phyloP scores from a whole-genome alignment of 2,888 invertebrate species.

The Taphrorychus bicolor region DNA sequence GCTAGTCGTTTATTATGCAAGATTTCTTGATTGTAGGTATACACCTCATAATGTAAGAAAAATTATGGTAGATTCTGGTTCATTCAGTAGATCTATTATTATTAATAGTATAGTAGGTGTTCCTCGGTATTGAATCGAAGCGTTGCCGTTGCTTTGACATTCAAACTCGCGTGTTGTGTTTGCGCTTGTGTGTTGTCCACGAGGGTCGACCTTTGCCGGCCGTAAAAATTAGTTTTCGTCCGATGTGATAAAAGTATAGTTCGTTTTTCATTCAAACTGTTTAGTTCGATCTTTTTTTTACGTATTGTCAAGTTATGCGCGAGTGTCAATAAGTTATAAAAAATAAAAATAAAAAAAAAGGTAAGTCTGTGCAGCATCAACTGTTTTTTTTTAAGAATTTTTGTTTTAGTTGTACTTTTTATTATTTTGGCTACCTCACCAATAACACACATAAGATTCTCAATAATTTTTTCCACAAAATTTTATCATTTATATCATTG shows the following conservation, averaged over 20 bases:
- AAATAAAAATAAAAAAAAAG: too few relatives aligned
- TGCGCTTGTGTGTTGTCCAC: conserved; percentile 13
- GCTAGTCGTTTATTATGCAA: too few relatives aligned
- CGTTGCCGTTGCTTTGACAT: conserved; percentile 22
- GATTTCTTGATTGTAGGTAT: too few relatives aligned
- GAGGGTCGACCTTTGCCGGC: conserved; percentile 7
- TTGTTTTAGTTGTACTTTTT: too few relatives aligned
- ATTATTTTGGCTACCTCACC: too few relatives aligned
- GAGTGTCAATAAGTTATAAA: background rate
- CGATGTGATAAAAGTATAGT: conserved; percentile 16
- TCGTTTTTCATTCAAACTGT: conserved; percentile 1
- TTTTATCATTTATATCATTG: background rate
- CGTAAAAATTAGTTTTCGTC: conserved; percentile 5
- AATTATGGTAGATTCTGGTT: background rate
- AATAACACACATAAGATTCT: too few relatives aligned
- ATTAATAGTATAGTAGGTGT: background rate
- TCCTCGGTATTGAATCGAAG: conserved; percentile 10
- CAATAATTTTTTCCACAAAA: too few relatives aligned
- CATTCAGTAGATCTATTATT: background rate
- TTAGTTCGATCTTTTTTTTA: conserved; percentile 1
- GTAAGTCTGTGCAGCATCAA: too few relatives aligned
- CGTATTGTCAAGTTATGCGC: background rate
- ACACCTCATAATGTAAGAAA: background rate
- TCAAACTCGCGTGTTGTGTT: conserved; percentile 15
- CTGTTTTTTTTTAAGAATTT: too few relatives aligned